These are phyloP conservation scores for Tetranychus piercei DNA, from an alignment of 2,888 invertebrate genomes.

Conservation along the genomic window DNA sequence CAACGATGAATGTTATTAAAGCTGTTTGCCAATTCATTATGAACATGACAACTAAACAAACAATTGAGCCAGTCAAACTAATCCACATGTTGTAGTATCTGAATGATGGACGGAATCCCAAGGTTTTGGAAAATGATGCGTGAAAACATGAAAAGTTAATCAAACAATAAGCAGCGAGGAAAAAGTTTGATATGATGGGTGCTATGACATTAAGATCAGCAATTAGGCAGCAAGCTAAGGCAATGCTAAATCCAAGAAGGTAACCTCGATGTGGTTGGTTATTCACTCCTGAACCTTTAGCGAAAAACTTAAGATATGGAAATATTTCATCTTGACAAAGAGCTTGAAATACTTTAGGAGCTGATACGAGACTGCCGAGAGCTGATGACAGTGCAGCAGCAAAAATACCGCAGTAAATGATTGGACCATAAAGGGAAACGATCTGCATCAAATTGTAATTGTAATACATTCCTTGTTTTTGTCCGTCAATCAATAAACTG, in stretches of 20 bases:
- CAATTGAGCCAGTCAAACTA: constrained; percentile 58
- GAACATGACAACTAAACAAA: constrained; percentile 61
- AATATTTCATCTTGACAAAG: constrained; percentile 41
- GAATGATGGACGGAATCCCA: constrained; percentile 36
- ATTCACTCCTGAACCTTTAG: constrained; percentile 38
- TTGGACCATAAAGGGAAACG: constrained; percentile 52
- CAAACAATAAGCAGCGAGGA: constrained; percentile 38
- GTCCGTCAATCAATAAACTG: constrained; percentile 24
- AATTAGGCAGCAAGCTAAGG: constrained; percentile 27
- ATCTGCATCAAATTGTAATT: constrained; percentile 46
- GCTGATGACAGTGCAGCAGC: constrained; percentile 92
- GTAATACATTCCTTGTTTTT: constrained; percentile 48
- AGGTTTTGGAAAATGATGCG: constrained; percentile 38
- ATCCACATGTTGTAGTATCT: constrained; percentile 75
- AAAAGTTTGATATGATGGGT: constrained; percentile 40
- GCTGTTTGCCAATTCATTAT: constrained; percentile 82
- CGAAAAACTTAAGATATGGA: constrained; percentile 39
- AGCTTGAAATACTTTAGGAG: constrained; percentile 47
- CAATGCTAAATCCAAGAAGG: constrained; percentile 38
- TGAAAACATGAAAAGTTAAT: constrained; percentile 42
- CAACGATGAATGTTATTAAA: constrained; percentile 69
- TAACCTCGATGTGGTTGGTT: constrained; percentile 41
- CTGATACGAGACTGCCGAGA: constrained; percentile 77
- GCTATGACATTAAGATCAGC: constrained; percentile 39
- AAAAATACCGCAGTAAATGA: constrained; percentile 89